Base-by-base conservation (phyloP, 2,797 vertebrate genomes). In the Sebastes miniatus region DNA sequence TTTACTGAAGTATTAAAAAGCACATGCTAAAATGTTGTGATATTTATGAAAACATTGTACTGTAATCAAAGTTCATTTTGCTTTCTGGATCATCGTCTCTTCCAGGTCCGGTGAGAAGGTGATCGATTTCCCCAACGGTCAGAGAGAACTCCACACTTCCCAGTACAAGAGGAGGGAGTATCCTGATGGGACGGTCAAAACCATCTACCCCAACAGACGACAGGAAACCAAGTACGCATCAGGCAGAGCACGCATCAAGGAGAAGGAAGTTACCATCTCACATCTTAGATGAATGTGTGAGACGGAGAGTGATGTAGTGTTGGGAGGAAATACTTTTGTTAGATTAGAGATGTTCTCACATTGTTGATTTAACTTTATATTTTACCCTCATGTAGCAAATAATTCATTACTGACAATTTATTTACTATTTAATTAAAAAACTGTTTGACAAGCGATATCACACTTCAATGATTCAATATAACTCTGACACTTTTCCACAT, bases 41-140 rank as follows among this genome's bases (percentile, higher is more conserved):
- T 47, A 11, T 12, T 66, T 2, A 27, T 12, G 16, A 47, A 18
- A 47, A 43, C 3, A 18, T 47, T 18, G 24, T 16, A 39, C 5
- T 11, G 22, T 14, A 16, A 43, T 43, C 14, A 16, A 43, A 43
- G 39, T 59, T 32, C 3, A 20, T 5, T 7, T 4, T 24, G 24
- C 20, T 18, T 4, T 58, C 50, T 73, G 62, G 9, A 56, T 73
- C 25, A 3, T 31, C 22, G 10, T 54, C 10, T 61, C 73, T 70
- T 80, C 36, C 88, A 96, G 96, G 86, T 96, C 90, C 0, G 94
- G 95, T 29, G 87, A 95, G 85, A 96, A 96, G 90, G 90, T 36
- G 5, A 87, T 96, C 10, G 20, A 91, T 29, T 95, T 97, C 86
- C 90, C 82, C 70, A 95, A 93, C 0, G 94, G 96, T 10, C 95